Evolutionary conservation across 1,140 invertebrate genomes (phyloP).

Genomic region (Plectrocnemia conspersa): DNA sequence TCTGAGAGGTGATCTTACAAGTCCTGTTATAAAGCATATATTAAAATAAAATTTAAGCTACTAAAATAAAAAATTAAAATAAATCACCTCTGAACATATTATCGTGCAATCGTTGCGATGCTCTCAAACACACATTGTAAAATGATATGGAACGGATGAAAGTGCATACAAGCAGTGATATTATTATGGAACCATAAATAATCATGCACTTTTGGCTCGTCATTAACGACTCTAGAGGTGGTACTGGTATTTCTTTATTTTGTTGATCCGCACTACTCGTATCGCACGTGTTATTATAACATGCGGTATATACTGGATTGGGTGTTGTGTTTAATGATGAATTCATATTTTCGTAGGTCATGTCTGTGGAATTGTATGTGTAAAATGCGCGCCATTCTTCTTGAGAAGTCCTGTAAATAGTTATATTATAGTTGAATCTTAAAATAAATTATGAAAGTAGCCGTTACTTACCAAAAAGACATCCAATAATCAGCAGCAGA

Average conservation of each 20-base stretch:
- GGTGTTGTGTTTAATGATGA: background rate
- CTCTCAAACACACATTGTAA: slow-evolving; percentile 60
- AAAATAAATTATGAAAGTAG: slow-evolving; percentile 1
- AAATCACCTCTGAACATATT: slow-evolving; percentile 55
- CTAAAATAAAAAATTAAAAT: slow-evolving; percentile 7
- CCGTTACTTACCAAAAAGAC: slow-evolving; percentile 27
- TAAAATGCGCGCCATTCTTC: slow-evolving; percentile 29
- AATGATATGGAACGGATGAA: slow-evolving; percentile 54
- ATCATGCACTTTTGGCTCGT: slow-evolving; percentile 43
- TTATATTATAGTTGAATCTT: background rate
- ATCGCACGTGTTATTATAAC: background rate
- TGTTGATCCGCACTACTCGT: background rate
- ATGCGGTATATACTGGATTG: background rate
- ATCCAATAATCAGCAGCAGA: slow-evolving; percentile 33
- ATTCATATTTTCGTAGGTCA: background rate
- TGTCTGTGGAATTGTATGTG: background rate
- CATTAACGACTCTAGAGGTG: slow-evolving; percentile 8
- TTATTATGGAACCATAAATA: slow-evolving; percentile 51
- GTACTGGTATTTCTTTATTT: background rate
- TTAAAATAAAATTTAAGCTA: slow-evolving; percentile 19
- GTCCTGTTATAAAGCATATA: slow-evolving; percentile 36
- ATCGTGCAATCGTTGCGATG: slow-evolving; percentile 65
- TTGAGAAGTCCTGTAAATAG: slow-evolving; percentile 31
- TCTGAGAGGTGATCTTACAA: slow-evolving; percentile 56
- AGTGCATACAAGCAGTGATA: slow-evolving; percentile 47